Percentiles rank a stretch among this genome's conserved stretches.
These are phyloP conservation scores for Dendrophyllia cribrosa DNA, from an alignment of 64 coral and sea anemone genomes.

Conservation along the genomic window DNA sequence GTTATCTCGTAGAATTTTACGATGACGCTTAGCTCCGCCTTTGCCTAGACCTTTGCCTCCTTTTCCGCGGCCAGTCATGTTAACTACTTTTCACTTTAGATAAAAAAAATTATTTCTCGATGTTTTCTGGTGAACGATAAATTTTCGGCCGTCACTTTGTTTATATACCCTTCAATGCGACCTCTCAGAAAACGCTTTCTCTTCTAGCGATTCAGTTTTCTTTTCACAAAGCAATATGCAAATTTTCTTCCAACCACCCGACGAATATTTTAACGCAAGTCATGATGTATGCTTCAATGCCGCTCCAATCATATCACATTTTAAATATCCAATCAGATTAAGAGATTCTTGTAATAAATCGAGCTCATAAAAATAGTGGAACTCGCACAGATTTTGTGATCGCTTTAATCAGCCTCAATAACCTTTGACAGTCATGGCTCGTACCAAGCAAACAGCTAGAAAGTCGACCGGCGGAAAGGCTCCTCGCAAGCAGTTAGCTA, in stretches of 20 bases:
- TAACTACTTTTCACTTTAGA: neutral
- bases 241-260: neutral
- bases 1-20: slow-evolving; percentile 68
- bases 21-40: slow-evolving; percentile 70
- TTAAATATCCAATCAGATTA: too few species aligned
- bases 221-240: neutral
- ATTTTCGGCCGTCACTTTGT: neutral
- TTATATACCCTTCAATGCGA: neutral
- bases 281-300: neutral
- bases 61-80: slow-evolving; percentile 60
- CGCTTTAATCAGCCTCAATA: neutral
- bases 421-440: neutral
- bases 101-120: too few species aligned
- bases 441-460: slow-evolving; percentile 13
- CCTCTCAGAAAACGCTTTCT: neutral
- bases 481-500: neutral
- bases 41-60: slow-evolving; percentile 69
- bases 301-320: neutral
- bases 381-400: too few species aligned
- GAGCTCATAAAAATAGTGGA: neutral
- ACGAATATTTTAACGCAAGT: neutral
- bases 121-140: too few species aligned
- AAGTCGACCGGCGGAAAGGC: slow-evolving; percentile 21
- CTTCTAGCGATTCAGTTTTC: neutral
- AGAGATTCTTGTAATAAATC: too few species aligned